Evolutionary conservation across 2,888 invertebrate species (phyloP), one percentile per base, ranked within the genome.

Genomic region (Hirtodrosophila trivittata): DNA sequence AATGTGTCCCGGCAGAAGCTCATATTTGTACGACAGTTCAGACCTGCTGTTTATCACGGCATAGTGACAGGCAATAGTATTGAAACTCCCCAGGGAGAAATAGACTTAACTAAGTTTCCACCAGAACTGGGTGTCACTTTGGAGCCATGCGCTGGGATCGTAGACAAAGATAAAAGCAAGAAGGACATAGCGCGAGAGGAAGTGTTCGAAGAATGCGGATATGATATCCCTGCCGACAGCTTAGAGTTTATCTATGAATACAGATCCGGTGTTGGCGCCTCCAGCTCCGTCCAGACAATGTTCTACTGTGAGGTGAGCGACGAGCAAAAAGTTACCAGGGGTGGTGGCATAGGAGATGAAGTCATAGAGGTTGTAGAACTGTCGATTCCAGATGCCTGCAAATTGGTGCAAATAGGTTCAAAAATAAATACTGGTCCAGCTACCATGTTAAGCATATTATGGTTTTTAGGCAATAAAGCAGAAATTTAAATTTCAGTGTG

Each of bases 81-180:
- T 0, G 1, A 30, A n/a, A 18, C 55, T 7, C 46, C 52, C 9
- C 76, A 88, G 2, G 90, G 90, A 0, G 82, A 87, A 0, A 93
- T 95, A 49, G 94, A 96, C 84, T 91, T 93, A 0, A 81, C 89
- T 0, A 93, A 94, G 86, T 95, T 94, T 89, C 94, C 95, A 1
- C 92, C 94, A 0, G 91, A 92, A 1, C 86, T 94, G 1, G 98
- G 97, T 0, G 88, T 97, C 0, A 95, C 97, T 0, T 86, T 97
- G 25, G 99, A 99, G 91, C 92, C 98, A 66, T 98, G 98, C 91
- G 98, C 98, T 2, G 98, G 98, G 1, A 95, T 98, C 65, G 93
- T 97, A 1, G 98, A 98, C 89, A 98, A 98, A 89, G 89, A 94
- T 5, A 93, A 93, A 73, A 90, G 94, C 1, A 88, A 95, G 28